Base-by-base conservation (phyloP, 2,113 vertebrate genomes). In the Egretta garzetta region DNA sequence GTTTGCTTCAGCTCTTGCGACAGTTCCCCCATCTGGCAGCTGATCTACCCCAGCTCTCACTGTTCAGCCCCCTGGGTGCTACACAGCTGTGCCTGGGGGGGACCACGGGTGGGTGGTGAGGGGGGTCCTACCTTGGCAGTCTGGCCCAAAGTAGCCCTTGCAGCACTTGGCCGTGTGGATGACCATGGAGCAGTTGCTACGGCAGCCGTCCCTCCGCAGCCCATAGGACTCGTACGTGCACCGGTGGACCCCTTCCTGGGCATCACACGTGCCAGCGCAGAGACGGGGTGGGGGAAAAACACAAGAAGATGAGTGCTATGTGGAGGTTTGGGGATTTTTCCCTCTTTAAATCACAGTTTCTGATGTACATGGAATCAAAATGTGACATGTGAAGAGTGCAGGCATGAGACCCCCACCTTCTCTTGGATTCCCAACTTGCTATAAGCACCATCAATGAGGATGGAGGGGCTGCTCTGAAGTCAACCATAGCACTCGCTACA, bases 141-240 rank as follows among this genome's bases (percentile, higher is more conserved):
- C 98, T 16, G 98, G 98, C 72, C 99, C 99, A 1, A 98, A 99
- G 98, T 99, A 99, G 74, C 99, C 99, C 58, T 81, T 97, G 80
- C 99, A 99, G 97, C 99, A 99, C 68, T 94, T 99, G 23, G 98
- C 77, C 1, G 98, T n/a, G 96, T 98, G 99, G 71, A 99, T 53
- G 66, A 96, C 95, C 97, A 99, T 21, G 28, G 96, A 85, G 75
- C 99, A 99, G 59, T 97, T 67, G 18, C 97, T 86, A 6, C 84
- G 98, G 87, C 99, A 99, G 35, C 99, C 99, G 5, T 96, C 59
- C 82, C 98, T 67, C 12, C 23, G 88, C 14, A 86, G 80, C 71
- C 93, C 80, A 0, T 87, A 90, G 23, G 67, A 30, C 33, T 93
- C 80, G 6, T 98, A 98, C 1, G 97, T 96, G 83, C 99, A 99